Base-by-base conservation (phyloP, 23 tunicate genomes). In the Trididemnum nubilum region DNA sequence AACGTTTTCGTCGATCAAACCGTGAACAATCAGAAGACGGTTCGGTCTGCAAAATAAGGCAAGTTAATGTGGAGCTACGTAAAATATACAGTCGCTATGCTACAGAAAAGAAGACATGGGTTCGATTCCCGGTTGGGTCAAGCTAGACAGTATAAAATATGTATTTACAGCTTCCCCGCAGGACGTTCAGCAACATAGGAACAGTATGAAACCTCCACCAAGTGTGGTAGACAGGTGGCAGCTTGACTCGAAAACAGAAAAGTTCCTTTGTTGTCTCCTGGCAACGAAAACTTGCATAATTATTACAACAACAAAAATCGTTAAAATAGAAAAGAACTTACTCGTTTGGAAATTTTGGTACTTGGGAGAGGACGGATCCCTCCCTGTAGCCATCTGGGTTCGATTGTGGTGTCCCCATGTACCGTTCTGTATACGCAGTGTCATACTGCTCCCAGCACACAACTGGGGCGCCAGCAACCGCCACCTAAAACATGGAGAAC, bases 1-100 rank as follows among this genome's bases (percentile, higher is more conserved):
- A 25, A 96, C 99, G 84, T 96, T 96, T 84, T 96, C 99, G 36
- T 96, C 99, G 51, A 96, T 96, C 54, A 96, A 36, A 2, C 99
- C 99, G 40, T 96, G 99, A 37, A 96, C 90, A 7, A 96, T 38
- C 24, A 96, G 88, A 64, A 96, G 71, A 22, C 99, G 87, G 49
- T 96, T 95, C 33, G 99, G 99, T 35, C 97, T 92, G 63, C 26
- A 81, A 75, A 1, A 33, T 4, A 61, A 5, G n/a, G 15, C 57
- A 18, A 18, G 57, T 25, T 9, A 34, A 1, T 24, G n/a, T n/a
- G n/a, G n/a, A n/a, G n/a, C n/a, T n/a, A n/a, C n/a, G n/a, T n/a
- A n/a, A n/a, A n/a, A 81, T 12, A 34, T 72, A n/a, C n/a, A n/a
- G n/a, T n/a, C n/a, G n/a, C 59, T 51, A 15, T 51, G 18, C 21